Base-by-base conservation (phyloP, 2,113 vertebrate species). In the Engystomops pustulosus region DNA sequence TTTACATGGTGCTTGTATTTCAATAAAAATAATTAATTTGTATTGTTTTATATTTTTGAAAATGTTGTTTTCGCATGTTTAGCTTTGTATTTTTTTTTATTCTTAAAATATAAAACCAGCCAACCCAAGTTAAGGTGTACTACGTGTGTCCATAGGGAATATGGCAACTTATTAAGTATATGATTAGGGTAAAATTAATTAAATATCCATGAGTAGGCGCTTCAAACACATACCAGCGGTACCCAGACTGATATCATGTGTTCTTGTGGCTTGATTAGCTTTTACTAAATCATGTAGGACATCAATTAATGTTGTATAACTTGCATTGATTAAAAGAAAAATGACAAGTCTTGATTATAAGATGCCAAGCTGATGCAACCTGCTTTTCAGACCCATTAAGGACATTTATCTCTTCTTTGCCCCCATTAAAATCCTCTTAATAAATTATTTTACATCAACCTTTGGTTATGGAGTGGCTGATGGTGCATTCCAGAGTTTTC, bases 311-410 rank as follows among this genome's bases (percentile, higher is more conserved):
- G 6, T 30, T 30, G 58, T 27, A 30, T 27, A 71, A 45, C n/a
- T 25, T 15, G 11, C 20, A 45, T 14, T 71, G 69, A 71, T 71
- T 71, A 45, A 71, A 45, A 71, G 23, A 71, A 45, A 27, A 45
- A 41, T 45, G 58, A 30, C 58, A n/a, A n/a, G n/a, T n/a, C n/a
- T 27, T 15, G 58, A 62, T 30, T 30, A 62, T 30, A 15, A 14
- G 15, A 27, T 30, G 27, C 1, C 3, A 6, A 15, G 27, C 27
- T 18, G 27, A 27, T 62, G 58, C 6, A 27, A 6, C 10, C 58
- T 30, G 25, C 10, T 14, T 62, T 62, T 62, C 27, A 14, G 25
- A 30, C 10, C 27, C 58, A 62, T 30, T 23, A 62, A 30, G 58
- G 58, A 62, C 58, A 62, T 30, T 15, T 62, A 14, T 14, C 25